Percentiles rank a stretch among this genome's conserved stretches.
phyloP scores from a whole-genome alignment of 2,888 invertebrate genomes.

The Ormyrus pomaceus region DNA sequence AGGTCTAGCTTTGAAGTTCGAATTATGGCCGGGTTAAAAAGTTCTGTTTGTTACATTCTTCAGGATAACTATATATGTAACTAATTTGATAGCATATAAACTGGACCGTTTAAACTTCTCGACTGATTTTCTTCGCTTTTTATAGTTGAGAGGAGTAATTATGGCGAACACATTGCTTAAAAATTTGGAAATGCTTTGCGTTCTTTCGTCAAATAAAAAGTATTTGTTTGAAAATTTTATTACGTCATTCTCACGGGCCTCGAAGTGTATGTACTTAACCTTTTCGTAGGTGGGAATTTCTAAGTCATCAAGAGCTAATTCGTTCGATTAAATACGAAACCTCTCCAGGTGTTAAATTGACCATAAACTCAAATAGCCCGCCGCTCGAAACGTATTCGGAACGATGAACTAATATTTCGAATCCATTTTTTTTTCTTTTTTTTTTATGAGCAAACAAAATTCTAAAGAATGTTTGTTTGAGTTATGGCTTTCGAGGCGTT shows the following conservation, averaged over 20 bases:
- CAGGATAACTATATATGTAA: too few species aligned
- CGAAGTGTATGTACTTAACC: not conserved
- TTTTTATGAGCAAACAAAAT: not conserved
- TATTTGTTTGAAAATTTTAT: constrained; percentile 2
- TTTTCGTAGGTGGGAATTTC: constrained; percentile 21
- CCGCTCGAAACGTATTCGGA: not conserved
- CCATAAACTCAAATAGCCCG: not conserved
- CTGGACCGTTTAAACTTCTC: not conserved
- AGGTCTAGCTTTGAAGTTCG: constrained; percentile 7
- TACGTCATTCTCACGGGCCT: not conserved
- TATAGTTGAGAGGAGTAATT: not conserved
- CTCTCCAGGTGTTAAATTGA: constrained; percentile 18
- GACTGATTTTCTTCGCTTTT: not conserved
- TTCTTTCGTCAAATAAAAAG: not conserved
- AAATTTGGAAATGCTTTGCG: not conserved
- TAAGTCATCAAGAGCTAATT: not conserved
- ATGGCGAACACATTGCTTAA: not conserved
- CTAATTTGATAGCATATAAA: not conserved
- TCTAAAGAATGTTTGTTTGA: constrained; percentile 25
- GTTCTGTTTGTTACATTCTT: constrained; percentile 6
- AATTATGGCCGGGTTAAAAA: constrained; percentile 11
- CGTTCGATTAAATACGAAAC: not conserved
- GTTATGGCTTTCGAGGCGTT: constrained; percentile 25
- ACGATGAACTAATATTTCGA: constrained; percentile 31
- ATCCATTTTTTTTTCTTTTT: not conserved